Evolutionary conservation across 2,888 invertebrate species (phyloP).

Genomic region (Trichogramma dendrolimi): DNA sequence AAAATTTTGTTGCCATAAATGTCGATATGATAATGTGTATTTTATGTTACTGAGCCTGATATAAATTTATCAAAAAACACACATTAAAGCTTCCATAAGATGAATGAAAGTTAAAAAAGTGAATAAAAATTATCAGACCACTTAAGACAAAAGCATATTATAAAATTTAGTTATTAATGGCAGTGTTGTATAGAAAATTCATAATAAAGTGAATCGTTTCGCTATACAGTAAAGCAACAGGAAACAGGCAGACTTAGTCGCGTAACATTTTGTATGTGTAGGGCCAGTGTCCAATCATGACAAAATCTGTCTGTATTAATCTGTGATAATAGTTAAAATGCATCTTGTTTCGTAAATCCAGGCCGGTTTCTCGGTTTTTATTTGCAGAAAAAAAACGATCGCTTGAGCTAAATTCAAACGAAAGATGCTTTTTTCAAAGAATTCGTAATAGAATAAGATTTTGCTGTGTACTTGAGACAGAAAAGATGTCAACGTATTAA

Average conservation of each 20-base stretch:
- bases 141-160: conserved; percentile 10
- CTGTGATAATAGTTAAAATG: conserved; percentile 50
- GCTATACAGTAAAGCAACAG: conserved; percentile 30
- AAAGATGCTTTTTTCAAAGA: conserved; percentile 17
- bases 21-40: too few species aligned
- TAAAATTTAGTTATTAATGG: conserved; percentile 28
- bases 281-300: conserved; percentile 40
- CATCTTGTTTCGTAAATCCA: conserved; percentile 27
- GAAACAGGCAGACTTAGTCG: conserved; percentile 32
- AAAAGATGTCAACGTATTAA: too few species aligned
- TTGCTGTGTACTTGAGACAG: too few species aligned
- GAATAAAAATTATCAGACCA: not conserved
- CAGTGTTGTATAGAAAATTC: conserved; percentile 22
- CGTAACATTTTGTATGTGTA: conserved; percentile 23
- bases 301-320: conserved; percentile 48
- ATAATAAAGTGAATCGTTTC: conserved; percentile 18
- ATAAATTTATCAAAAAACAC: too few species aligned
- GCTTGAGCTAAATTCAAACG: conserved; percentile 10
- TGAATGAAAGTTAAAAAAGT: not conserved
- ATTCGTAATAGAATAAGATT: conserved; percentile 9
- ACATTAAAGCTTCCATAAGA: too few species aligned
- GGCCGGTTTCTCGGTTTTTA: conserved; percentile 18
- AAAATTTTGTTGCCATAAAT: too few species aligned
- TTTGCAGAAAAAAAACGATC: conserved; percentile 3
- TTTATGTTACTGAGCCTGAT: too few species aligned